Percentiles rank a stretch among this genome's conserved stretches.
Evolutionary conservation across 2,797 vertebrate species (phyloP).

Genomic region (Mustela erminea): DNA sequence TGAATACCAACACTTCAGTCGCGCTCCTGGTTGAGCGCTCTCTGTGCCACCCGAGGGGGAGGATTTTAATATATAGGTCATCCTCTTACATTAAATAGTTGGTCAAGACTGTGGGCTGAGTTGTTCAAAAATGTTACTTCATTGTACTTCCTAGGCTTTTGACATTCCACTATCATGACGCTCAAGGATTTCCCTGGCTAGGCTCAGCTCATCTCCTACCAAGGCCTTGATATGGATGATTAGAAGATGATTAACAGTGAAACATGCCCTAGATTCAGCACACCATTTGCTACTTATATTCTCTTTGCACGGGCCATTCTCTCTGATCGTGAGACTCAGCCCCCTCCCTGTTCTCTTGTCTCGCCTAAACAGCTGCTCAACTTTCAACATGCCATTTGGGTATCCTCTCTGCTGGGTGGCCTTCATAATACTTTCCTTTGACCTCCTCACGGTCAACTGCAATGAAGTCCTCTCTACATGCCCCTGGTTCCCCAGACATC

Average conservation of each 20-base stretch:
- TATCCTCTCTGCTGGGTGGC: not conserved
- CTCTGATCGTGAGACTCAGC: not conserved
- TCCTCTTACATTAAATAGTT: conserved; percentile 65
- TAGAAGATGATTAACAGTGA: not conserved
- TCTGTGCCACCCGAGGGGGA: conserved; percentile 27
- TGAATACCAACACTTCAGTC: conserved; percentile 73
- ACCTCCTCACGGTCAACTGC: not conserved
- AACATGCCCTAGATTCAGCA: not conserved
- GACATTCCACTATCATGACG: conserved; percentile 1
- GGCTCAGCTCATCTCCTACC: not conserved
- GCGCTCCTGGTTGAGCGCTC: conserved; percentile 49
- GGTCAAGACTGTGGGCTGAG: conserved; percentile 42
- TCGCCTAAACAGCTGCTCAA: not conserved
- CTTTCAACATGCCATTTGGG: not conserved
- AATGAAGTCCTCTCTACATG: not conserved
- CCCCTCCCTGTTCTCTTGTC: not conserved
- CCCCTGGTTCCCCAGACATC: not conserved
- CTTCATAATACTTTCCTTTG: not conserved
- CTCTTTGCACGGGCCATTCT: not conserved
- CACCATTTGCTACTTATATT: not conserved
- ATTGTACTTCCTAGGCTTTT: not conserved
- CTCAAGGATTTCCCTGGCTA: not conserved
- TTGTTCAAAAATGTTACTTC: conserved; percentile 65
- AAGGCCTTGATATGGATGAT: not conserved
- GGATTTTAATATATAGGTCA: conserved; percentile 74